phyloP scores from a whole-genome alignment of 2,888 invertebrate species.

The Caenorhabditis imperialis region DNA sequence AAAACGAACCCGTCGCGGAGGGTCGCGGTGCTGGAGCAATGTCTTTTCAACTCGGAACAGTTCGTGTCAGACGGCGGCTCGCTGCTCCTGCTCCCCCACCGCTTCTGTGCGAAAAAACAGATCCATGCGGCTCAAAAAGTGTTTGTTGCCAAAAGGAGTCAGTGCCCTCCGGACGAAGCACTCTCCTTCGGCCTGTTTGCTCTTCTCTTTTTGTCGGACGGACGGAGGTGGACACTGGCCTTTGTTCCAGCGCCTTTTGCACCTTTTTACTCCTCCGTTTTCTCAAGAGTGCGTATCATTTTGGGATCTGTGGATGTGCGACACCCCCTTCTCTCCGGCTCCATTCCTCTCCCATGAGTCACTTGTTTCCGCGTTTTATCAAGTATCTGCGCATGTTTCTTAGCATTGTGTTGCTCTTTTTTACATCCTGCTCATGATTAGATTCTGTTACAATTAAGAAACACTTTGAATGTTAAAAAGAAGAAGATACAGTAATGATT shows the following conservation, averaged over 20 bases:
- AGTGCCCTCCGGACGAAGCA: neutral
- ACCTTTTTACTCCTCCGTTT: conserved; percentile 30
- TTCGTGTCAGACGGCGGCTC: conserved; percentile 42
- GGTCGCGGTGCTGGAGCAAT: conserved; percentile 17
- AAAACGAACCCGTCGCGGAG: conserved; percentile 39
- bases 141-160: conserved; percentile 44
- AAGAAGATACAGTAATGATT: no score
- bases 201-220: conserved; percentile 45
- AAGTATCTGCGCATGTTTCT: no score
- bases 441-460: no score
- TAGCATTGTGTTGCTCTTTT: no score
- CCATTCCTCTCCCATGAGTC: no score
- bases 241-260: conserved; percentile 49
- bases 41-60: conserved; percentile 46
- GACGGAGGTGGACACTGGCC: conserved; percentile 44
- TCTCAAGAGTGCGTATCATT: conserved; percentile 51
- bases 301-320: conserved; percentile 19
- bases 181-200: conserved; percentile 19
- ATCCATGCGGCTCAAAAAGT: conserved; percentile 41
- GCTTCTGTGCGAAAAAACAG: conserved; percentile 22
- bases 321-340: no score
- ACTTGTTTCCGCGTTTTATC: no score
- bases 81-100: conserved; percentile 8
- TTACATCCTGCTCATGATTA: no score
- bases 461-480: no score